phyloP scores from a whole-genome alignment of 1,140 invertebrate species.

The Drosophila rhopaloa region DNA sequence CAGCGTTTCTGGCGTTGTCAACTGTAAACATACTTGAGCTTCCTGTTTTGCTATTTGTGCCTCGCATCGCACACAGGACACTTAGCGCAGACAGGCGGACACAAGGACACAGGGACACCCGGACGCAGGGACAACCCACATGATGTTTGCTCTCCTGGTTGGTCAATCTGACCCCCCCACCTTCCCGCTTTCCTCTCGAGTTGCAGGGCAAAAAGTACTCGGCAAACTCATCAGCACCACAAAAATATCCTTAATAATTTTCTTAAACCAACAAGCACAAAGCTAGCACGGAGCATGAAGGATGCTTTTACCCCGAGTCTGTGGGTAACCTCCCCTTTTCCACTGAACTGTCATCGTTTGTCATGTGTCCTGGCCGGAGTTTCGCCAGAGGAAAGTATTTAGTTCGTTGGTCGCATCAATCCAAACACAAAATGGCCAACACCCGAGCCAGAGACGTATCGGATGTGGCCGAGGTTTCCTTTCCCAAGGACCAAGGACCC shows the following conservation, averaged over 20 bases:
- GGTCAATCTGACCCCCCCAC: slow-evolving; percentile 53
- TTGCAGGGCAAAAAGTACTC: slow-evolving; percentile 68
- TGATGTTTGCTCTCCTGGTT: slow-evolving; percentile 70
- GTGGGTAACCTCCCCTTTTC: neutral
- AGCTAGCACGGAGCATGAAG: slow-evolving; percentile 64
- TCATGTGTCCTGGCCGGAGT: slow-evolving; percentile 68
- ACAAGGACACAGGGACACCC: slow-evolving; percentile 1
- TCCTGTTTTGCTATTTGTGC: slow-evolving; percentile 82
- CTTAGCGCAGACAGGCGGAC: slow-evolving; percentile 41
- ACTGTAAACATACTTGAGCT: slow-evolving; percentile 83
- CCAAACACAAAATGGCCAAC: slow-evolving; percentile 82
- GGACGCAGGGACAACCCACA: slow-evolving; percentile 37
- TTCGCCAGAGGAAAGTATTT: slow-evolving; percentile 76
- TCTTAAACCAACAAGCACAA: slow-evolving; percentile 83
- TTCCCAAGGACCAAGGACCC: slow-evolving; percentile 13
- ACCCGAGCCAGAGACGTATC: slow-evolving; percentile 57
- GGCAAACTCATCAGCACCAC: slow-evolving; percentile 84
- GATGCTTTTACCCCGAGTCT: slow-evolving; percentile 70
- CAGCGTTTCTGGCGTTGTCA: slow-evolving; percentile 74
- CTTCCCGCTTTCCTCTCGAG: neutral
- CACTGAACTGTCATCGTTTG: slow-evolving; percentile 73
- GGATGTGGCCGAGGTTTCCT: slow-evolving; percentile 82
- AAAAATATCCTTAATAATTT: slow-evolving; percentile 84
- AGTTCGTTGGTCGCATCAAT: slow-evolving; percentile 80
- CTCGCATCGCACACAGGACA: slow-evolving; percentile 54